Conservation (phyloP, 1,140 invertebrate genomes). For the Aphis gossypii region DNA sequence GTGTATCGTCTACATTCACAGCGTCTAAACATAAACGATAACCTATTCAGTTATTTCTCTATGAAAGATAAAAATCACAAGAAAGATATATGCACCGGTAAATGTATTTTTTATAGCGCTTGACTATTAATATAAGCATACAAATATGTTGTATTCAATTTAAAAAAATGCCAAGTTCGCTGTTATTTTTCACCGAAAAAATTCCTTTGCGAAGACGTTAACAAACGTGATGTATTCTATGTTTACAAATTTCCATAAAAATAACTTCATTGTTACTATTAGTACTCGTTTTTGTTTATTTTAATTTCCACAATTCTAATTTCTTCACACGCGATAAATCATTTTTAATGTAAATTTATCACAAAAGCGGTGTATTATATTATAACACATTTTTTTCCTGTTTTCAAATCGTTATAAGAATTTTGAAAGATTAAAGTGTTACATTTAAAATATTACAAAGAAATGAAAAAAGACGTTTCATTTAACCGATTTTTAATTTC, state of each 20-base stretch:
- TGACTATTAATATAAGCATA: background rate
- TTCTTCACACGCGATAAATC: background rate
- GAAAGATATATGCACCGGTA: background rate
- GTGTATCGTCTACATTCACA: background rate
- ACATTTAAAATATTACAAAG: background rate
- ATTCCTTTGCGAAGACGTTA: background rate
- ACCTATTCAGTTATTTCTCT: background rate
- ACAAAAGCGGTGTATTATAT: background rate
- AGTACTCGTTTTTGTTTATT: background rate
- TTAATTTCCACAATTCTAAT: slow-evolving; percentile 5
- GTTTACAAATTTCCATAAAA: background rate
- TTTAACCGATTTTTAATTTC: slow-evolving; percentile 10
- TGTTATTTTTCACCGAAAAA: background rate
- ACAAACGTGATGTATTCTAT: background rate
- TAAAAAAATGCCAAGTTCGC: background rate
- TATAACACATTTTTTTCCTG: background rate
- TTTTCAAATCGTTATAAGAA: background rate
- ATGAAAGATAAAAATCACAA: background rate
- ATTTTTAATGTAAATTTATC: slow-evolving; percentile 5
- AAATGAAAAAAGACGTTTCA: background rate
- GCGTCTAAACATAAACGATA: background rate
- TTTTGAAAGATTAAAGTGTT: background rate
- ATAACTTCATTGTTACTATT: background rate
- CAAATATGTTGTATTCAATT: no score
- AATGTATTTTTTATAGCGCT: background rate